Conservation (phyloP, 2,797 vertebrate species). For the Botia kubotai region DNA sequence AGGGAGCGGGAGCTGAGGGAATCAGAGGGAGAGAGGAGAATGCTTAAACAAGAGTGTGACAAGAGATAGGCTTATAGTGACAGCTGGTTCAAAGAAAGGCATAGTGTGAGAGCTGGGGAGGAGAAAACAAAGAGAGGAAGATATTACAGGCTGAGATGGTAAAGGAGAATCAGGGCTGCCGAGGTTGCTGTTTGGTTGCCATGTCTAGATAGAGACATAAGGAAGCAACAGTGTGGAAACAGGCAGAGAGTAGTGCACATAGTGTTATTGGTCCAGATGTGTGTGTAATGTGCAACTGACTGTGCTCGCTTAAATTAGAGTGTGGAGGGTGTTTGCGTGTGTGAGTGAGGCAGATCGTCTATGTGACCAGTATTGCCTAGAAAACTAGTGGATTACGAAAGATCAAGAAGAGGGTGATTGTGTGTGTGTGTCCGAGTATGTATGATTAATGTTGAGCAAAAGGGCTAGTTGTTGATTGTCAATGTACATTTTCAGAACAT, state of each 20-base stretch:
- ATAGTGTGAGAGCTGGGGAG: slow-evolving; percentile 11
- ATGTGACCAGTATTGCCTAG: slow-evolving; percentile 23
- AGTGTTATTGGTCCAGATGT: slow-evolving; percentile 38
- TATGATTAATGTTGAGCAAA: slow-evolving; percentile 34
- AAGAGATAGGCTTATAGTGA: slow-evolving; percentile 52
- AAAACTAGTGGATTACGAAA: slow-evolving; percentile 49
- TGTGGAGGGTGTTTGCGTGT: slow-evolving; percentile 35
- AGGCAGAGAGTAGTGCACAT: slow-evolving; percentile 61
- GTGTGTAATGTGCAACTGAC: slow-evolving; percentile 34
- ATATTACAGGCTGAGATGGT: slow-evolving; percentile 26
- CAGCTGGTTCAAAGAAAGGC: slow-evolving; percentile 57
- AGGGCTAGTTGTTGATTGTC: slow-evolving; percentile 56
- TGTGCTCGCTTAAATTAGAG: not conserved
- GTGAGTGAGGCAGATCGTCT: slow-evolving; percentile 8
- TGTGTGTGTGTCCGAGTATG: slow-evolving; percentile 43
- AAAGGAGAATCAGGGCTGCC: slow-evolving; percentile 14
- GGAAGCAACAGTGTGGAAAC: slow-evolving; percentile 58
- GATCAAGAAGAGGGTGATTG: slow-evolving; percentile 48
- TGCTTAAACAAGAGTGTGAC: slow-evolving; percentile 54
- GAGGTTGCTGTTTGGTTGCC: slow-evolving; percentile 47
- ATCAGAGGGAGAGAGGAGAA: slow-evolving; percentile 47
- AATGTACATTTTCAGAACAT: not conserved
- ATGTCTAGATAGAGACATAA: slow-evolving; percentile 60
- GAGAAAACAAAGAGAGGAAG: slow-evolving; percentile 41
- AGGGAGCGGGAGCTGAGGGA: slow-evolving; percentile 56